phyloP scores from a whole-genome alignment of 2,113 vertebrate species.

The Petaurus breviceps region DNA sequence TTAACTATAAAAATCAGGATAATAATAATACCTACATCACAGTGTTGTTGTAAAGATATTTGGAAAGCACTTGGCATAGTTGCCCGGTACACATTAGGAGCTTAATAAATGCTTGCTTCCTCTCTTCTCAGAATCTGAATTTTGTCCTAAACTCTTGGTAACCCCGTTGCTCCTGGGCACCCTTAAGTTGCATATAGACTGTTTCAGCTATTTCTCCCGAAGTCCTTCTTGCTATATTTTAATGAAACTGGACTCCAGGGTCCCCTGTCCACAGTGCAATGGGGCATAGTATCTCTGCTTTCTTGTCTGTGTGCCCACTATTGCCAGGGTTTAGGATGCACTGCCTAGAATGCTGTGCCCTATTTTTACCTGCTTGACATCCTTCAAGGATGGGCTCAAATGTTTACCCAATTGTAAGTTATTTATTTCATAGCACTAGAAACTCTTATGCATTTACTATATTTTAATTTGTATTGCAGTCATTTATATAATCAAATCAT shows the following conservation, averaged over 20 bases:
- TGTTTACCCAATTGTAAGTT: not conserved
- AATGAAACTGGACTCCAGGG: not conserved
- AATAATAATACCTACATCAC: not conserved
- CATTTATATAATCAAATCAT: not conserved
- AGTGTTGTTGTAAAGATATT: not conserved
- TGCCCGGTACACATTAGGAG: not conserved
- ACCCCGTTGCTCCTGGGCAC: not conserved
- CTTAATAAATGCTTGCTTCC: not conserved
- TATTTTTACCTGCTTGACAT: not conserved
- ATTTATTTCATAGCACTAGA: not conserved
- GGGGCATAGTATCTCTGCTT: not conserved
- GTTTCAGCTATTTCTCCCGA: not conserved
- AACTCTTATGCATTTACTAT: not conserved
- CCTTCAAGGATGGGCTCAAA: not conserved
- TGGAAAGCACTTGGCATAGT: not conserved
- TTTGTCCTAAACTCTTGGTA: not conserved
- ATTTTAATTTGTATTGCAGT: not conserved
- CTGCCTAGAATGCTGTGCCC: not conserved
- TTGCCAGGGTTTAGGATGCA: too few relatives aligned
- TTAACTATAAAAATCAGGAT: not conserved
- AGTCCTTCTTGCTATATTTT: not conserved
- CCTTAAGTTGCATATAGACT: not conserved
- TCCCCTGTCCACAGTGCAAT: not conserved
- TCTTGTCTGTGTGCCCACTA: not conserved
- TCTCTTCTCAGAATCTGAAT: not conserved